These are phyloP conservation scores for Phanerotoma sp. DNA, from an alignment of 2,888 invertebrate species.

Conservation along the genomic window DNA sequence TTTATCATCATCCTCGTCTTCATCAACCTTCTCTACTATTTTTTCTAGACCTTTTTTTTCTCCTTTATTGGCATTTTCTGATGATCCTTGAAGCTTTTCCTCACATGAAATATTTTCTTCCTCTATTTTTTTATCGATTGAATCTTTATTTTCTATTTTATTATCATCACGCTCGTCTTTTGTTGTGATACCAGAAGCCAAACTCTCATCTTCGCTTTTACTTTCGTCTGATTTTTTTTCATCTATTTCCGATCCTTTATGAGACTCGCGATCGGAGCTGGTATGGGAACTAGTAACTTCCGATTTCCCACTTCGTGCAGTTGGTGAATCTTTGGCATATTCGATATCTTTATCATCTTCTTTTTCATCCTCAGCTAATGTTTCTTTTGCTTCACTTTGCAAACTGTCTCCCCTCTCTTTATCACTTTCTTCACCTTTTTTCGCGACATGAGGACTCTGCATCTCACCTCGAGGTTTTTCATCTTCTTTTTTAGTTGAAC, in stretches of 20 bases:
- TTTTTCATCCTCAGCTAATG: too few species aligned
- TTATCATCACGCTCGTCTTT: constrained; percentile 21
- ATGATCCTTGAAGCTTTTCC: too few species aligned
- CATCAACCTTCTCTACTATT: background rate
- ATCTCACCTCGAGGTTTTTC: too few species aligned
- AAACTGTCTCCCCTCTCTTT: too few species aligned
- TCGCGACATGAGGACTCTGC: too few species aligned
- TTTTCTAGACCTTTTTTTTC: background rate
- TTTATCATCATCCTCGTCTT: background rate
- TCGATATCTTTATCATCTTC: too few species aligned
- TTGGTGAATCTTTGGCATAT: too few species aligned
- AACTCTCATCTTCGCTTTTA: constrained; percentile 1
- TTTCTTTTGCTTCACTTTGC: too few species aligned
- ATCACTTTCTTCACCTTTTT: too few species aligned
- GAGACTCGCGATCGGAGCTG: background rate
- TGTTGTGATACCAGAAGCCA: constrained; percentile 2
- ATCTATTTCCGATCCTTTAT: background rate
- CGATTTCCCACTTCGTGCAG: too few species aligned
- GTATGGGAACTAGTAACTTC: background rate
- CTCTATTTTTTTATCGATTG: constrained; percentile 10
- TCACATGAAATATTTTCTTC: constrained; percentile 19
- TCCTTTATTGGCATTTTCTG: too few species aligned
- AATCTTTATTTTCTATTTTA: constrained; percentile 15
- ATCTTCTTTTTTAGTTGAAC: too few species aligned
- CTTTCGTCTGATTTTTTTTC: background rate